Evolutionary conservation across 2,888 invertebrate species (phyloP).

Genomic region (Nasonia oneida): DNA sequence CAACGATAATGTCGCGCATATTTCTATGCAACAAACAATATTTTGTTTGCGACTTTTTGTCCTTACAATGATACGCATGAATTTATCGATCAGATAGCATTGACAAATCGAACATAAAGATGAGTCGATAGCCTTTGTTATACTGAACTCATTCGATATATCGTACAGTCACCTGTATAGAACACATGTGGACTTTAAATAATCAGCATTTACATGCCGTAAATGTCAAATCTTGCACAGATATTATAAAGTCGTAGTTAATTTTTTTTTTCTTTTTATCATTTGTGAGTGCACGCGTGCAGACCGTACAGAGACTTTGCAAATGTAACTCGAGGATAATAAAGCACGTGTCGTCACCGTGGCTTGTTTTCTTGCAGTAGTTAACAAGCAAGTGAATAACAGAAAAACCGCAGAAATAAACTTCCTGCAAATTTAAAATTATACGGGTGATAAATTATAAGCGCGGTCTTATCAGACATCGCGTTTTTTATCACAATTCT

Average conservation of each 20-base stretch:
- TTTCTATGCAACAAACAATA: constrained; percentile 8
- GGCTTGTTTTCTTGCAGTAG: neutral
- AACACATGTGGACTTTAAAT: constrained; percentile 30
- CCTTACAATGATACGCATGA: neutral
- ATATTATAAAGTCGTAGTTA: too few species aligned
- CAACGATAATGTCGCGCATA: too few species aligned
- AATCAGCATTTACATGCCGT: neutral
- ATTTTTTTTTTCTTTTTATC: too few species aligned
- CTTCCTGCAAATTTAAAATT: constrained; percentile 46
- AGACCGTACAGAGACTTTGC: too few species aligned
- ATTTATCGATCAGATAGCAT: constrained; percentile 41
- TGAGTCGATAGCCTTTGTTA: constrained; percentile 28
- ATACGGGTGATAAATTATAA: constrained; percentile 49
- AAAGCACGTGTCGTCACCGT: neutral
- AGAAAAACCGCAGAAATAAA: constrained; percentile 1
- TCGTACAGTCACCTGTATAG: neutral
- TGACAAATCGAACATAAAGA: constrained; percentile 21
- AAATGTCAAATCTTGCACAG: too few species aligned
- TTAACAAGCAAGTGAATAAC: neutral
- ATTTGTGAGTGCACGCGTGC: too few species aligned
- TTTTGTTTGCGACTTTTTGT: constrained; percentile 9
- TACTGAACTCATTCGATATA: constrained; percentile 7
- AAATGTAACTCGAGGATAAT: neutral
- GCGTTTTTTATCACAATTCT: constrained; percentile 44
- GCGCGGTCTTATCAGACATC: constrained; percentile 51